Evolutionary conservation across 2,797 vertebrate genomes (phyloP), one percentile per base, ranked within the genome.

Genomic region (Poeciliopsis gracilis): DNA sequence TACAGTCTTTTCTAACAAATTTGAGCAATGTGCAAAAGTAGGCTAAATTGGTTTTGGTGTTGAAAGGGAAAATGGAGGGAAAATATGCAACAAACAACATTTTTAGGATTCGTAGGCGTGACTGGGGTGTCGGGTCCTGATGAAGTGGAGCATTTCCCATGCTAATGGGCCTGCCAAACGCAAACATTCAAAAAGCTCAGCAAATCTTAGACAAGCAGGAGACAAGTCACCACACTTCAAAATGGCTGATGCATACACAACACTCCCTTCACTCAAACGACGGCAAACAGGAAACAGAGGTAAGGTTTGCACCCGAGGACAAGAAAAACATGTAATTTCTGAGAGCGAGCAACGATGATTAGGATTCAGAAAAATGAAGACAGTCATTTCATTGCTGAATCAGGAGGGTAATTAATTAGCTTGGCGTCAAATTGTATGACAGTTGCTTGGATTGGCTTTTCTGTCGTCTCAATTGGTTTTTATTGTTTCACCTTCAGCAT

Each of bases 171-270:
- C 47, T 73, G 83, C 57, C 79, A 84, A 85, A 82, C 3, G 75
- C 73, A 89, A 79, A 86, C 74, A 88, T 46, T 80, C 77, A 75
- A 89, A 89, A 72, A 75, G 79, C 89, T 88, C 81, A 76, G 88
- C 66, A 81, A 43, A 88, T 82, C 80, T 63, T n/a, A 43, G 45
- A 43, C 53, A 79, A 70, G 77, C 76, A 73, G 78, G 79, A 66
- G 72, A 77, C 49, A n/a, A 84, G 88, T 87, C 87, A 84, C 79
- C 43, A 72, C 59, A 46, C 43, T 83, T 87, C 45, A 82, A 84
- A 85, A 86, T n/a, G 1, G 86, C 87, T 90, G 89, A 91, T 36
- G 83, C 75, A 13, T 0, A n/a, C 78, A 78, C 46, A 90, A 83
- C 77, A 20, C 73, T 25, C 47, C 33, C 71, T 79, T 76, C 70